Conservation (phyloP, 2,797 vertebrate species). For the Pitangus sulphuratus region DNA sequence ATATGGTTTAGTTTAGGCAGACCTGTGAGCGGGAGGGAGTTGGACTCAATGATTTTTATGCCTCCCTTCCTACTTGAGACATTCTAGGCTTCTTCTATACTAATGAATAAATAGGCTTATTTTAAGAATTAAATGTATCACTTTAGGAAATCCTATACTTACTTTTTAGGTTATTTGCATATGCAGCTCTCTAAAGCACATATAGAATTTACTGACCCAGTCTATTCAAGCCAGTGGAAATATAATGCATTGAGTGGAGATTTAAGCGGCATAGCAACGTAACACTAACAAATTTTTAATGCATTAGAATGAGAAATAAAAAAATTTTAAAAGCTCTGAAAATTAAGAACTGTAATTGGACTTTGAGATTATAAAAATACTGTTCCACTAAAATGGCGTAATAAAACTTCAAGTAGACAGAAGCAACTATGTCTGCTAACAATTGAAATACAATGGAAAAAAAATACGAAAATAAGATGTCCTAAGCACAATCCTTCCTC, state of each 20-base stretch:
- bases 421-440: background rate
- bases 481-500: background rate
- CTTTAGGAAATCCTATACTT: background rate
- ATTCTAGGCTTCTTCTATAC: background rate
- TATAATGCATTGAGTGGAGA: background rate
- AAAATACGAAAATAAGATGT: background rate
- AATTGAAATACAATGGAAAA: background rate
- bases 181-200: background rate
- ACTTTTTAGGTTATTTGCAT: background rate
- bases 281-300: background rate
- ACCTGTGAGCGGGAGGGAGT: fast-evolving
- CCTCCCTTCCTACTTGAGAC: background rate
- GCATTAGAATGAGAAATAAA: background rate
- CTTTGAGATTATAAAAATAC: background rate
- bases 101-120: background rate
- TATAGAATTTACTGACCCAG: background rate
- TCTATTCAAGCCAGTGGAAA: background rate
- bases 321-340: background rate
- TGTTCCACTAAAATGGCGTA: background rate
- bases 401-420: background rate
- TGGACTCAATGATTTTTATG: background rate
- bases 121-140: background rate
- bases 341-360: background rate
- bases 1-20: background rate
- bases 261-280: background rate